Conservation (phyloP, 2,113 vertebrate genomes). For the Xiphophorus maculatus region DNA sequence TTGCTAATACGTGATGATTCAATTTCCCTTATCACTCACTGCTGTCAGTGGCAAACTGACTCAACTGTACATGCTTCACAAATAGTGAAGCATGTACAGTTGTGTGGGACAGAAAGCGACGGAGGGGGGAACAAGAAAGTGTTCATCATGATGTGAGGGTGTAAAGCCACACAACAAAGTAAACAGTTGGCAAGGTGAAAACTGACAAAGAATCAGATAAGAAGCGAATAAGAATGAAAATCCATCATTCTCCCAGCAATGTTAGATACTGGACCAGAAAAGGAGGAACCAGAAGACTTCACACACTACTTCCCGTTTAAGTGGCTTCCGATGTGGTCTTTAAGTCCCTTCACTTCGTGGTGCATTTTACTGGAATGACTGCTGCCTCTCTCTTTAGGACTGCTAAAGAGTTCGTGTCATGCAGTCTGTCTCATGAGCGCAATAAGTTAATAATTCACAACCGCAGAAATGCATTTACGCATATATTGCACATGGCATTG, state of each 20-base stretch:
- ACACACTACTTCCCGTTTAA: slow-evolving; percentile 53
- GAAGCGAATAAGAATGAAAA: slow-evolving; percentile 20
- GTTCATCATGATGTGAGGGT: slow-evolving; percentile 66
- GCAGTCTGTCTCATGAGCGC: slow-evolving; percentile 15
- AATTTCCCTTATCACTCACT: slow-evolving; percentile 60
- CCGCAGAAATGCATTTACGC: slow-evolving; percentile 9
- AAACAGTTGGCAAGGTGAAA: slow-evolving; percentile 36
- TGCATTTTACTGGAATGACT: slow-evolving; percentile 26
- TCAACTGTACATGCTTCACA: slow-evolving; percentile 56
- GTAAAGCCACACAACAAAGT: slow-evolving; percentile 61
- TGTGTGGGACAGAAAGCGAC: slow-evolving; percentile 67
- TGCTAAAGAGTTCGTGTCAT: background rate
- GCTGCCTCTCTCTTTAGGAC: background rate
- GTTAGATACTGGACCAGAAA: slow-evolving; percentile 33
- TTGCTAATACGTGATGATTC: slow-evolving; percentile 65
- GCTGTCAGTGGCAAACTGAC: slow-evolving; percentile 68
- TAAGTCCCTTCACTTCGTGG: slow-evolving; percentile 16
- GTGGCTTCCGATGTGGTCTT: slow-evolving; percentile 13
- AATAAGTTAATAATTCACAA: slow-evolving; percentile 33
- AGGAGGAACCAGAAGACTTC: slow-evolving; percentile 53
- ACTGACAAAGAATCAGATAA: slow-evolving; percentile 39
- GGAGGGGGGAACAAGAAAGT: slow-evolving; percentile 63
- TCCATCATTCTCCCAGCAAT: slow-evolving; percentile 10
- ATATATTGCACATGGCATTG: slow-evolving; percentile 18
- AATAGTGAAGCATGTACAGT: slow-evolving; percentile 63